phyloP scores from a whole-genome alignment of 1,140 invertebrate species.

The Melanaphis sacchari region DNA sequence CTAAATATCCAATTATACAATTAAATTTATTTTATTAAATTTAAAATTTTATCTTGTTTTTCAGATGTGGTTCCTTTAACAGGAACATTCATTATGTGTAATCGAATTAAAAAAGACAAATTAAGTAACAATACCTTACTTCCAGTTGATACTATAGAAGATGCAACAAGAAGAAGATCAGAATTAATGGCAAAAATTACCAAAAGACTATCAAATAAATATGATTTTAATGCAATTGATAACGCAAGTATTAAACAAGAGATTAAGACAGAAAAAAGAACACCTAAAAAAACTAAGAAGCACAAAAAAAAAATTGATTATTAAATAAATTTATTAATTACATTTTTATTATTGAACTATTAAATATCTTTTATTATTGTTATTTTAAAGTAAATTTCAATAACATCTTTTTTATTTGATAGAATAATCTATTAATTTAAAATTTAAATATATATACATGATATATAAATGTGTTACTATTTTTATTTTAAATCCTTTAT shows the following conservation, averaged over 20 bases:
- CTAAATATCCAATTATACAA: background rate
- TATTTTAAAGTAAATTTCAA: background rate
- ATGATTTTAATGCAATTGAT: background rate
- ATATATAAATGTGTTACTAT: background rate
- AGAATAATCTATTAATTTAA: background rate
- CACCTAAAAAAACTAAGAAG: constrained; percentile 21
- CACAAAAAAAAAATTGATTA: background rate
- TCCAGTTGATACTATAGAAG: constrained; percentile 46
- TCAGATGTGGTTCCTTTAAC: constrained; percentile 30
- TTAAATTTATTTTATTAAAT: constrained; percentile 15
- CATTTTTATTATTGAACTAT: too few species aligned
- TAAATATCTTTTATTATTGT: background rate
- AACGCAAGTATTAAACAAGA: background rate
- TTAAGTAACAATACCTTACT: background rate
- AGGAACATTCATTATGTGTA: constrained; percentile 32
- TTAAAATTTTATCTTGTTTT: constrained; percentile 24
- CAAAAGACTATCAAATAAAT: constrained; percentile 46
- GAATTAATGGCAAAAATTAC: constrained; percentile 49
- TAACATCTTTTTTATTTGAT: background rate
- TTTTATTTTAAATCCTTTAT: background rate
- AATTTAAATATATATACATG: background rate
- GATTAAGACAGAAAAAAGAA: constrained; percentile 1
- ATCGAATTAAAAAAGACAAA: background rate
- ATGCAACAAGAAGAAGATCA: constrained; percentile 5
- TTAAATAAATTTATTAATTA: too few species aligned